Evolutionary conservation across 2,797 vertebrate genomes (phyloP), one percentile per base, ranked within the genome.

Genomic region (Oreonectes daqikongensis): DNA sequence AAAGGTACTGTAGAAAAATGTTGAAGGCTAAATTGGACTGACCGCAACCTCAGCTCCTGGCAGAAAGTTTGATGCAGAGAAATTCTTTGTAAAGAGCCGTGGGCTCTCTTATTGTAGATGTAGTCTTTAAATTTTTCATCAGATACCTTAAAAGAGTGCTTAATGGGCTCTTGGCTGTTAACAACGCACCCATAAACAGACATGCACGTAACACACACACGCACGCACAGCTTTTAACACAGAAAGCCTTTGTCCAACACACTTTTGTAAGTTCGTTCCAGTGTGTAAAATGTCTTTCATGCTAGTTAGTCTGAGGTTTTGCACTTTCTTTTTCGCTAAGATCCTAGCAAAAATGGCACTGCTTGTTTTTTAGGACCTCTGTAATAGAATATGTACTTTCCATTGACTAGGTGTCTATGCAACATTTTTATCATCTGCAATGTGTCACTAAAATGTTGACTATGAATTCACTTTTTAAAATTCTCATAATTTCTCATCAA

Each of bases 41-140:
- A 30, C 48, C 20, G 24, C 15, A 42, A 28, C 24, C 3, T 52
- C 69, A 44, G 35, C 50, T 66, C 24, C 26, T 30, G 35, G 35
- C 24, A 44, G 32, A 55, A 74, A 22, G 17, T 57, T 22, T 52
- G 32, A 52, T n/a, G 46, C 35, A 30, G 32, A 74, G 22, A 66
- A 50, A 24, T 74, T 52, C 30, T 28, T 57, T 15, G 32, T 44
- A 35, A 40, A 55, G 48, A 74, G 72, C 60, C 26, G 5, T 64
- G 60, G 60, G 61, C 11, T 74, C 38, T 18, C 10, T 65, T 50
- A 26, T 50, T 50, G 57, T 63, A 63, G 70, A 63, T 66, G 63
- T 53, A 40, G 40, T 66, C 61, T 66, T 74, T 74, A 32, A 55
- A 66, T 74, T 55, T 74, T 66, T 74, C 48, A 74, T 48, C 53